phyloP scores from a whole-genome alignment of 2,888 invertebrate species.

The Tethea ocularis region DNA sequence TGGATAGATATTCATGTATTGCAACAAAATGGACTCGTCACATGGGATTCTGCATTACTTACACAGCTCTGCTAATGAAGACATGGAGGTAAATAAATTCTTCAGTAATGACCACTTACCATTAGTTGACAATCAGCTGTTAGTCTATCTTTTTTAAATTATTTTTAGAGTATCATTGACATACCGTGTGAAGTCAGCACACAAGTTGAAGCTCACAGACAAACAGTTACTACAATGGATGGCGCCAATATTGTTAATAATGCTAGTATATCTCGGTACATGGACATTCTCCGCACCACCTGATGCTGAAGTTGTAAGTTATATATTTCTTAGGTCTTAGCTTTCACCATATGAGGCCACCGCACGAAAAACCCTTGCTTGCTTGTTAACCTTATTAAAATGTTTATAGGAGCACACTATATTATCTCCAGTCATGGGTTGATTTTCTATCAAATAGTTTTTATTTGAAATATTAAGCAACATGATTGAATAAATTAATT shows the following conservation, averaged over 20 bases:
- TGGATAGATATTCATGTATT: conserved; percentile 93
- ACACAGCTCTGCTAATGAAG: conserved; percentile 96
- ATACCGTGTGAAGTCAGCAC: conserved; percentile 96
- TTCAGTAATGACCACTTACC: background rate
- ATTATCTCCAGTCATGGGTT: too few relatives aligned
- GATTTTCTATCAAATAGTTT: too few relatives aligned
- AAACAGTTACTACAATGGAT: conserved; percentile 96
- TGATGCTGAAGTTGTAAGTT: conserved; percentile 88
- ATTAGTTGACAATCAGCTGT: background rate
- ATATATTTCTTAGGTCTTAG: too few relatives aligned
- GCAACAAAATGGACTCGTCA: conserved; percentile 97
- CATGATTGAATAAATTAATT: too few relatives aligned
- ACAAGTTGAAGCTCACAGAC: conserved; percentile 96
- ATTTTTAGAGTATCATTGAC: conserved; percentile 92
- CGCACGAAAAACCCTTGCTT: too few relatives aligned
- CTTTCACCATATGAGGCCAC: too few relatives aligned
- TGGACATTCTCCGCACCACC: conserved; percentile 96
- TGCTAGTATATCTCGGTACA: conserved; percentile 93
- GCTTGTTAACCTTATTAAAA: too few relatives aligned
- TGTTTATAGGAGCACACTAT: too few relatives aligned
- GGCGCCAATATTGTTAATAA: conserved; percentile 94
- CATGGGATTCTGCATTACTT: conserved; percentile 96
- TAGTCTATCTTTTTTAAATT: background rate
- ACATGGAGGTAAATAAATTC: conserved; percentile 91
- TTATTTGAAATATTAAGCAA: too few relatives aligned